Conservation (phyloP, 2,888 invertebrate genomes). For the Tillus elongatus region DNA sequence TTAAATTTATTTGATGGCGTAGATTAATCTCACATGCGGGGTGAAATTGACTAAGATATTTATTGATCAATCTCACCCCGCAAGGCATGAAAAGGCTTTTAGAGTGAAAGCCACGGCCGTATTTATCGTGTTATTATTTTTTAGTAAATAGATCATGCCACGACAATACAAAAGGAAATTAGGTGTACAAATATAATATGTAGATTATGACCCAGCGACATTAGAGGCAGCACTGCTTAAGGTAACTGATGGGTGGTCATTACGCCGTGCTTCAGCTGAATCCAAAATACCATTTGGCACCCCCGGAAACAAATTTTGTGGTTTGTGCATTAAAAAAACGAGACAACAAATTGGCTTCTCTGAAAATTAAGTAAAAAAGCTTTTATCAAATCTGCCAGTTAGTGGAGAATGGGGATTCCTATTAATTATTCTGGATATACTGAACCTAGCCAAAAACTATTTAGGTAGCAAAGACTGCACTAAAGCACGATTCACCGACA, state of each 20-base stretch:
- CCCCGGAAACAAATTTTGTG: constrained; percentile 13
- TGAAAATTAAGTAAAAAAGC: constrained; percentile 13
- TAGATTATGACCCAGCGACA: too few relatives aligned
- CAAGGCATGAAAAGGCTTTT: too few relatives aligned
- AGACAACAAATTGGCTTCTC: constrained; percentile 13
- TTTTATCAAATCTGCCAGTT: constrained; percentile 12
- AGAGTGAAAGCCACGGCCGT: too few relatives aligned
- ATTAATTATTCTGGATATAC: constrained; percentile 9
- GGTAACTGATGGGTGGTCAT: not conserved
- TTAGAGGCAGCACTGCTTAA: too few relatives aligned
- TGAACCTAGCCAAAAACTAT: constrained; percentile 13
- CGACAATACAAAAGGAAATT: too few relatives aligned
- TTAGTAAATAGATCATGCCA: too few relatives aligned
- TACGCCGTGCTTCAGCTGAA: not conserved
- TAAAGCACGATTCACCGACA: not conserved
- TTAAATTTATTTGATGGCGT: too few relatives aligned
- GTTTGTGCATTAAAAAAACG: constrained; percentile 9
- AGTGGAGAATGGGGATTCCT: constrained; percentile 16
- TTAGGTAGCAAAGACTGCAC: constrained; percentile 12
- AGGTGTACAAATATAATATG: too few relatives aligned
- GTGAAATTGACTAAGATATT: too few relatives aligned
- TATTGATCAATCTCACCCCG: too few relatives aligned
- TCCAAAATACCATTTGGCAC: constrained; percentile 14
- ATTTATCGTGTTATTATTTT: too few relatives aligned
- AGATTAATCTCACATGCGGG: too few relatives aligned